These are phyloP conservation scores for Drosophila triauraria DNA, from an alignment of 1,140 invertebrate species.

Conservation along the genomic window DNA sequence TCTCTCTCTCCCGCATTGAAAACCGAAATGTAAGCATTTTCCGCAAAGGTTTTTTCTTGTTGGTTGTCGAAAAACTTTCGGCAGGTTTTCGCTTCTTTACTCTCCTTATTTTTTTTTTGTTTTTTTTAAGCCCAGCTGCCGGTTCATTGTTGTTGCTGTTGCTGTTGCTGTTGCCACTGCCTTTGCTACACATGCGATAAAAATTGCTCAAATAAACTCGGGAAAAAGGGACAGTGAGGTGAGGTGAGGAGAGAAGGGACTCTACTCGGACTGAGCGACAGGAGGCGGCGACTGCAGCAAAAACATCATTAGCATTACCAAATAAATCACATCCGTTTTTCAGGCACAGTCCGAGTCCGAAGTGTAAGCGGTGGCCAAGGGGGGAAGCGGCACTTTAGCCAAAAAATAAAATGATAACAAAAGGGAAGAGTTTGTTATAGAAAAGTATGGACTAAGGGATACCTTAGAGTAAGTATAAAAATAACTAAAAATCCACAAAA, in stretches of 20 bases:
- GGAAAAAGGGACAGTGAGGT: conserved; percentile 16
- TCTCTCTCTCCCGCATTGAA: conserved; percentile 50
- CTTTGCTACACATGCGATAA: conserved; percentile 77
- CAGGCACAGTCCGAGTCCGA: conserved; percentile 68
- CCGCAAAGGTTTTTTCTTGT: conserved; percentile 64
- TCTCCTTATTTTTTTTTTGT: no score
- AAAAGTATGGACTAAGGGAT: conserved; percentile 23
- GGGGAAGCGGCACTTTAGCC: conserved; percentile 15
- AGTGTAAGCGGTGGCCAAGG: conserved; percentile 22
- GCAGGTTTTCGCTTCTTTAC: conserved; percentile 63
- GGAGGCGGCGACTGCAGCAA: conserved; percentile 62
- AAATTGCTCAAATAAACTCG: conserved; percentile 81
- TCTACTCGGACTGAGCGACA: conserved; percentile 30
- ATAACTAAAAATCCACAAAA: no score
- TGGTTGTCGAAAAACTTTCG: conserved; percentile 71
- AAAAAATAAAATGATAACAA: conserved; percentile 70
- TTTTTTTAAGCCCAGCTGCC: conserved; percentile 16
- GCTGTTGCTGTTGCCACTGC: conserved; percentile 25
- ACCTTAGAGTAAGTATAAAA: neutral
- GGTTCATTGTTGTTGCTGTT: conserved; percentile 24
- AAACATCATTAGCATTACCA: conserved; percentile 84
- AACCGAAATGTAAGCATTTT: conserved; percentile 77
- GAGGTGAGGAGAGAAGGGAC: neutral
- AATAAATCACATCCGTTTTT: conserved; percentile 84
- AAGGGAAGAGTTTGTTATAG: neutral